phyloP scores from a whole-genome alignment of 1,140 invertebrate genomes.

The Hylyphantes graminicola region DNA sequence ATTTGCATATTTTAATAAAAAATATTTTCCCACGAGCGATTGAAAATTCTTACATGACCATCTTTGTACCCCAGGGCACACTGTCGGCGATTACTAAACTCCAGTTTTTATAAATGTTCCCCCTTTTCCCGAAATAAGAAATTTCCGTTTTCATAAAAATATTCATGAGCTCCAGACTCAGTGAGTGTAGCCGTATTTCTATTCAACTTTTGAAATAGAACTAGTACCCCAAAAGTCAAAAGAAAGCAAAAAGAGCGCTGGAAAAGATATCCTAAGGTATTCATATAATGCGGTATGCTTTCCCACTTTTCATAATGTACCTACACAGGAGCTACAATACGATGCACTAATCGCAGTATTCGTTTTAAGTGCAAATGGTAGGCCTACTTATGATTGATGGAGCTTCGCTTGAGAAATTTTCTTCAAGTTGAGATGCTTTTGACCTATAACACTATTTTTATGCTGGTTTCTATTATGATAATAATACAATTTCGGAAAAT shows the following conservation, averaged over 20 bases:
- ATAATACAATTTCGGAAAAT: too few species aligned
- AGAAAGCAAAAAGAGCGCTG: neutral
- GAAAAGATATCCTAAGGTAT: too few species aligned
- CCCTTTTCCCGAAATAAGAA: too few species aligned
- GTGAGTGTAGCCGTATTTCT: neutral
- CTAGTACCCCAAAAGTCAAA: neutral
- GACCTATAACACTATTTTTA: too few species aligned
- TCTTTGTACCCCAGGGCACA: too few species aligned
- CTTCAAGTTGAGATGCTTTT: too few species aligned
- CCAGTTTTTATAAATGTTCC: neutral
- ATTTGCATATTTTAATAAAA: too few species aligned
- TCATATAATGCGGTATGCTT: too few species aligned
- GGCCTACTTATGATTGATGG: slow-evolving; percentile 32
- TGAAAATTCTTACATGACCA: too few species aligned
- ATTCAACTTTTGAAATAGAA: neutral
- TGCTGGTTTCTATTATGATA: too few species aligned
- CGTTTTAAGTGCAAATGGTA: slow-evolving; percentile 48
- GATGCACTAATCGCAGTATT: slow-evolving; percentile 34
- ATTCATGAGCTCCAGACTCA: neutral
- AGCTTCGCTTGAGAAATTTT: neutral
- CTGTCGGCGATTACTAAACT: neutral
- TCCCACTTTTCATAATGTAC: too few species aligned
- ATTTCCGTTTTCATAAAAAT: neutral
- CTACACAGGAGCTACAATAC: neutral
- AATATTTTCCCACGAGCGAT: too few species aligned